Conservation (phyloP, 2,113 vertebrate genomes). For the Mustelus asterias region DNA sequence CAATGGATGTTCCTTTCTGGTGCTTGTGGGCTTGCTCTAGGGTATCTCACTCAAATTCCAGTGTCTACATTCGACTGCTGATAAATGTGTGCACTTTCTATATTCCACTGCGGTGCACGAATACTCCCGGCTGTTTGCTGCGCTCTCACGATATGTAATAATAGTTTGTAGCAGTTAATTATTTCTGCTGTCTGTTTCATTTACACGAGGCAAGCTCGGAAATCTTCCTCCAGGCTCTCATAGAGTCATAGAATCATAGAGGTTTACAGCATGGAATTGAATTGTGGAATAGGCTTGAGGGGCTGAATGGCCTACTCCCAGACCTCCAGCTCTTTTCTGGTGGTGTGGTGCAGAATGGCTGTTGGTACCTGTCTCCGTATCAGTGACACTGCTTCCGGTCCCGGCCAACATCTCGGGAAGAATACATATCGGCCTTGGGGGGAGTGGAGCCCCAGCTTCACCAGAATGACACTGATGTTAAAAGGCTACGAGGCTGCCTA, state of each 20-base stretch:
- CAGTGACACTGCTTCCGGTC: neutral
- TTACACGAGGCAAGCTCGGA: neutral
- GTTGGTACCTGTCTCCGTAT: neutral
- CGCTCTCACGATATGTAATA: neutral
- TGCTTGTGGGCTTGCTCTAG: neutral
- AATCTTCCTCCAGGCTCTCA: neutral
- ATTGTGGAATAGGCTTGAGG: too few relatives aligned
- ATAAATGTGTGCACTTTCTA: neutral
- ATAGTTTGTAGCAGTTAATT: neutral
- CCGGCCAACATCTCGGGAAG: neutral
- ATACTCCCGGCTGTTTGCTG: neutral
- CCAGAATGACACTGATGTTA: neutral
- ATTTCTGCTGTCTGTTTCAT: neutral
- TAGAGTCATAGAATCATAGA: too few relatives aligned
- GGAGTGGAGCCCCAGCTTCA: neutral
- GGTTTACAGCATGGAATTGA: too few relatives aligned
- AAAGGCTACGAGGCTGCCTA: neutral
- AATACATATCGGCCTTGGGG: neutral
- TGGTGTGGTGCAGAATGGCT: neutral
- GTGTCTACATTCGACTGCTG: neutral
- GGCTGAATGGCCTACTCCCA: too few relatives aligned
- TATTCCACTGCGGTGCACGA: neutral
- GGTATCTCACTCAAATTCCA: neutral
- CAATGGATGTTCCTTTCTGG: neutral
- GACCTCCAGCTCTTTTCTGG: neutral